phyloP scores from a whole-genome alignment of 2,113 vertebrate species.

The Laticauda colubrina region DNA sequence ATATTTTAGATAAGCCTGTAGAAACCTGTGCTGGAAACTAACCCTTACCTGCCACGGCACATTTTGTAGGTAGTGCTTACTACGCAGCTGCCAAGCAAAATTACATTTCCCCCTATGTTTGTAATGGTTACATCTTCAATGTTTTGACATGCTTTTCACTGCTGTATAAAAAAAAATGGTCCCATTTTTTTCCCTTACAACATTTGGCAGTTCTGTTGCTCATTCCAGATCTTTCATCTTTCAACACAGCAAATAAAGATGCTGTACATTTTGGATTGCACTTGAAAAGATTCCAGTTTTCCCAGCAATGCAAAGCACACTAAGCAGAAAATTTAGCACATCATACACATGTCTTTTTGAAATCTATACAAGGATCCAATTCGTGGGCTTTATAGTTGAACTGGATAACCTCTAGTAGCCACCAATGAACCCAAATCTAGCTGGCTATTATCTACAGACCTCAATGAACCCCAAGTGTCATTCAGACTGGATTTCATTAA shows the following conservation, averaged over 20 bases:
- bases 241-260: background rate
- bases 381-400: background rate
- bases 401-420: background rate
- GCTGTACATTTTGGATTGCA: background rate
- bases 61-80: background rate
- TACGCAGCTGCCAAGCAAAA: background rate
- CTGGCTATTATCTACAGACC: background rate
- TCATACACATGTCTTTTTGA: background rate
- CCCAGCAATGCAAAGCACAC: background rate
- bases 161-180: background rate
- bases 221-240: background rate
- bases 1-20: background rate
- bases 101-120: background rate
- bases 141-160: background rate
- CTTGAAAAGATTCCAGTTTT: background rate
- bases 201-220: background rate
- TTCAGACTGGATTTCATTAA: background rate
- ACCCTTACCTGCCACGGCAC: background rate
- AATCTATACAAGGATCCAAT: background rate
- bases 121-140: background rate
- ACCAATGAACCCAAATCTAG: background rate
- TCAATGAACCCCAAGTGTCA: background rate
- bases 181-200: background rate
- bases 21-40: background rate
- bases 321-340: background rate